Evolutionary conservation across 1,140 invertebrate species (phyloP).

Genomic region (Dendroctonus ponderosae): DNA sequence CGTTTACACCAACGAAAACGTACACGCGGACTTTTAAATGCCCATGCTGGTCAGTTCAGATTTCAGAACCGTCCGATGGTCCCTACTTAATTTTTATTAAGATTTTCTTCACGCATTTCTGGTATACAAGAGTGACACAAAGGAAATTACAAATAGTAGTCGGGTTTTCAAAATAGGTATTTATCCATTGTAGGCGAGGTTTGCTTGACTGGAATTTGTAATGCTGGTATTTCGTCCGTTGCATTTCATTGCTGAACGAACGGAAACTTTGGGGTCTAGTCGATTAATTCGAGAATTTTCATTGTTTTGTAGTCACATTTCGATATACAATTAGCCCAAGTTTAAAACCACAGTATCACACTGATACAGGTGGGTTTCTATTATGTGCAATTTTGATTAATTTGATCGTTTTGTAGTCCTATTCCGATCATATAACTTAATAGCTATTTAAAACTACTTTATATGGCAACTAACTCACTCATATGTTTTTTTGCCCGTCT

Average conservation of each 20-base stretch:
- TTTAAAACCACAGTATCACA: too few species aligned
- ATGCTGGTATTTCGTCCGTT: slow-evolving; percentile 2
- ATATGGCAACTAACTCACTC: too few species aligned
- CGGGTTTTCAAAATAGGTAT: slow-evolving; percentile 18
- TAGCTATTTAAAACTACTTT: too few species aligned
- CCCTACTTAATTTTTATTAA: slow-evolving; percentile 14
- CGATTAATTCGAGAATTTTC: too few species aligned
- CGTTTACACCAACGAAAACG: slow-evolving; percentile 27
- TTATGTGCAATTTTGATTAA: too few species aligned
- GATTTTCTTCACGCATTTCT: slow-evolving; percentile 24
- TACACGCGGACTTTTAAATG: slow-evolving; percentile 39
- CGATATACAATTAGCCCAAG: too few species aligned
- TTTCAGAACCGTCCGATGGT: background rate
- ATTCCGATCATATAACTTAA: too few species aligned
- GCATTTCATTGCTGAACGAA: background rate
- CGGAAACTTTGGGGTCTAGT: too few species aligned
- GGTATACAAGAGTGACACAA: slow-evolving; percentile 2
- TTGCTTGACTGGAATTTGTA: slow-evolving; percentile 23
- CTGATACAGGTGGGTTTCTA: too few species aligned
- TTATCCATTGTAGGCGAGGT: slow-evolving; percentile 19
- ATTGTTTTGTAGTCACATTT: too few species aligned
- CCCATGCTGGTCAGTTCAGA: slow-evolving; percentile 24
- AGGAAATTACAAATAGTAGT: slow-evolving; percentile 15
- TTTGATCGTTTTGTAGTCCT: too few species aligned
- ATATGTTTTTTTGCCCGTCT: too few species aligned